Evolutionary conservation across 2,888 invertebrate species (phyloP), one percentile per base, ranked within the genome.

Genomic region (Diarsia brunnea): DNA sequence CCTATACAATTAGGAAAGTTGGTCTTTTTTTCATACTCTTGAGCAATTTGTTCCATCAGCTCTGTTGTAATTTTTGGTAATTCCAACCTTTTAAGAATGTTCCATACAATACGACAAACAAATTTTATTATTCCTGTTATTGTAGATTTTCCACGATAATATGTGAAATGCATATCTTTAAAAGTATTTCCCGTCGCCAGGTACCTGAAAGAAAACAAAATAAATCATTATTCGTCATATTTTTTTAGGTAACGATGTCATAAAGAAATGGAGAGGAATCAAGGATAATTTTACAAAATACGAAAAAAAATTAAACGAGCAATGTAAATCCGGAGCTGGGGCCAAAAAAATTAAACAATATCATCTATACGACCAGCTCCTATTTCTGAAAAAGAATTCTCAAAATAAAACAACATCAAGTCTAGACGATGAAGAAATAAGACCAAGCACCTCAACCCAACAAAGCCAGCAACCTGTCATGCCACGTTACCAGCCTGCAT

Each of bases 361-460:
- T 72, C 68, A 49, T 49, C 47, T 70, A 65, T 70, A 64, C 70
- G 65, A 64, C 70, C 66, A 70, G 65, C 70, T 65, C 70, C 70
- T 65, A 65, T 64, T 70, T 70, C 67, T 74, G 72, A 74, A 71
- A 71, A 74, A 74, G 51, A 63, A 63, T 71, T 60, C 73, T 71
- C 71, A 70, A 74, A 71, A 74, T 74, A 71, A 71, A 74, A 74
- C 73, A 71, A 71, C 71, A 70, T 73, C 73, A 70, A 73, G 73
- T 61, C 70, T 73, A 61, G 61, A 70, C 71, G 73, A 73, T 70
- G 73, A 73, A 73, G 73, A 73, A 73, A 70, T 70, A 71, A 73
- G 71, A 73, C 73, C 71, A 73, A 71, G 72, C 72, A 73, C 71
- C 71, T 69, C 73, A 73, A 73, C 73, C 73, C 73, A 73, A 73